Base-by-base conservation (phyloP, 2,888 invertebrate genomes). In the Phengaris arion region DNA sequence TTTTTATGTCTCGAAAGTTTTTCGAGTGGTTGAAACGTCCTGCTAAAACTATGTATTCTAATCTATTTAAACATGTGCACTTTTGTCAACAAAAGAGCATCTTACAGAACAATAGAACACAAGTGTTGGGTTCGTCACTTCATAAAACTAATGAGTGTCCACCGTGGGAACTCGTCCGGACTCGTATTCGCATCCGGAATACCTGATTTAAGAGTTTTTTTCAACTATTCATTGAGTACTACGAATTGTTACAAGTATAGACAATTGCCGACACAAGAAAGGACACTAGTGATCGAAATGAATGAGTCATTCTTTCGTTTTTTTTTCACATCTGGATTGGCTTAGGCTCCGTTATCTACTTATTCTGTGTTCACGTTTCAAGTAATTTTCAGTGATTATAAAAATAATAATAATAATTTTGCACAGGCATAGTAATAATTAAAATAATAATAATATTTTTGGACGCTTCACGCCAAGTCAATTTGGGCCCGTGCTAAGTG, bases 161-260 rank as follows among this genome's bases (percentile, higher is more conserved):
- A 83, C 78, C 93, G 93, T 93, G 93, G 91, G 93, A 93, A 92
- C 84, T 46, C 76, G 79, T 80, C 79, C 79, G 81, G 79, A 78
- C 80, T 77, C 78, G 78, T 86, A 88, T 91, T 93, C 92, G 92
- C 92, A 92, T 89, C 91, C 91, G 90, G 88, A 84, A 83, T 87
- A 89, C 90, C 89, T 89, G 88, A 85, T 85, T 84, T 82, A 79
- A 78, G 81, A 90, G 79, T 77, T 82, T 85, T 85, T 85, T 92
- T 92, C 90, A 92, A 91, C 92, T 92, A 83, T 87, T 81, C 77
- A 77, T 79, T 85, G 87, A 91, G 90, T 89, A 85, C 87, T 81
- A 81, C 82, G 87, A 83, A 87, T 90, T 90, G 83, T 73, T 76
- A 76, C 76, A 74, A 46, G 73, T 68, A 68, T 75, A 74, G 73